Evolutionary conservation across 2,797 vertebrate species (phyloP), one percentile per base, ranked within the genome.

Genomic region (Podarcis lilfordi): DNA sequence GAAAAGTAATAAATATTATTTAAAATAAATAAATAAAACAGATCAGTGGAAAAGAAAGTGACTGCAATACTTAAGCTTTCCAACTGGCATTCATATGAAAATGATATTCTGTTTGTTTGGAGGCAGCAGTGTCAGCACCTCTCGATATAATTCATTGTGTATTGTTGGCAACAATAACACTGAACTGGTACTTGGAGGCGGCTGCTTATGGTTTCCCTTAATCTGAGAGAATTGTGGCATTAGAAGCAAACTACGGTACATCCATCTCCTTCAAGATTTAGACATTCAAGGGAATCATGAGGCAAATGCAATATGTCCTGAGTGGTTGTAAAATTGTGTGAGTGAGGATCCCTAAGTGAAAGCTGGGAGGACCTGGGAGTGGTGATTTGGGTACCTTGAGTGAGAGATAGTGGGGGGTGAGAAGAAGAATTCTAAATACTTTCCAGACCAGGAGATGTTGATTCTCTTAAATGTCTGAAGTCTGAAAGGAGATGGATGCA

Each of bases 11-110:
- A 32, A 32, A 32, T 32, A 32, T 32, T 32, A 32, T 32, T 32
- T 32, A 45, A 37, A 0, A 17, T n/a, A n/a, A n/a, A n/a, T n/a
- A n/a, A n/a, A n/a, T 81, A 45, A 37, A 0, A 17, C 55, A 61
- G 79, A 77, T 66, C 35, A 32, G 69, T 37, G 43, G 37, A 79
- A 80, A 82, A 43, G 79, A 19, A 1, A 9, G 1, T 59, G 87
- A 25, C 0, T 0, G 25, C 15, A 85, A 66, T 80, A 84, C 76
- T 23, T 80, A 80, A 19, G 21, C 61, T 74, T 92, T 64, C 9
- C 59, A 84, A 0, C 77, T 84, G 32, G 35, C 0, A 55, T 76
- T 78, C n/a, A 55, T 59, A 78, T 66, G 23, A 50, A 78, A 86
- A 25, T 68, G 45, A 78, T 68, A 78, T 85, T 64, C 35, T 5